Evolutionary conservation across 1,140 invertebrate genomes (phyloP).

Genomic region (Pentalonia nigronervosa): DNA sequence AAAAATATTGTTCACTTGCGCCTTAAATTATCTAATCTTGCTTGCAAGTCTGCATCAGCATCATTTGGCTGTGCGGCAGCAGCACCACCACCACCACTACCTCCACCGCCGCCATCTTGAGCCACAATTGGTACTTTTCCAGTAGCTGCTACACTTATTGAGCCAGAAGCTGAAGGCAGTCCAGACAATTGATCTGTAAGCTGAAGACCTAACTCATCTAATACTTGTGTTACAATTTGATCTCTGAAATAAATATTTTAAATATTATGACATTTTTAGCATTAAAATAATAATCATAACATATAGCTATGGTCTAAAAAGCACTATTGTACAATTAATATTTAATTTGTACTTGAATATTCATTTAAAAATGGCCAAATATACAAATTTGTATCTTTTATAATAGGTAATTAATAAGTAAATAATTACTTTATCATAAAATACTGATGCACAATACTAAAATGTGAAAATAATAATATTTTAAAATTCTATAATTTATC

Average conservation of each 20-base stretch:
- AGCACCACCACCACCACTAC: conserved; percentile 62
- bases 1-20: conserved; percentile 74
- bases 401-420: neutral
- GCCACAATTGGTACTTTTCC: conserved; percentile 69
- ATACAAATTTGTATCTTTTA: neutral
- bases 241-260: conserved; percentile 70
- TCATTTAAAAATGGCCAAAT: neutral
- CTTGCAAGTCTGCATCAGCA: conserved; percentile 94
- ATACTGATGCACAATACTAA: neutral
- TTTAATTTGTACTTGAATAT: neutral
- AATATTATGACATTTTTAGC: neutral
- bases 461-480: neutral
- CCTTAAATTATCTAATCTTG: conserved; percentile 90
- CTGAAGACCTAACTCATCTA: conserved; percentile 97
- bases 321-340: neutral
- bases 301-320: neutral
- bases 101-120: conserved; percentile 38
- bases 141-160: conserved; percentile 67
- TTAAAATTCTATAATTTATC: neutral
- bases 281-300: neutral
- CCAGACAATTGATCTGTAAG: conserved; percentile 87
- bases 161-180: conserved; percentile 77
- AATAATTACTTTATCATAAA: neutral
- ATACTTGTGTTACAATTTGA: conserved; percentile 89
- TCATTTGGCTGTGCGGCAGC: conserved; percentile 71